phyloP scores from a whole-genome alignment of 2,113 vertebrate species.

The Machaerirhynchus nigripectus region DNA sequence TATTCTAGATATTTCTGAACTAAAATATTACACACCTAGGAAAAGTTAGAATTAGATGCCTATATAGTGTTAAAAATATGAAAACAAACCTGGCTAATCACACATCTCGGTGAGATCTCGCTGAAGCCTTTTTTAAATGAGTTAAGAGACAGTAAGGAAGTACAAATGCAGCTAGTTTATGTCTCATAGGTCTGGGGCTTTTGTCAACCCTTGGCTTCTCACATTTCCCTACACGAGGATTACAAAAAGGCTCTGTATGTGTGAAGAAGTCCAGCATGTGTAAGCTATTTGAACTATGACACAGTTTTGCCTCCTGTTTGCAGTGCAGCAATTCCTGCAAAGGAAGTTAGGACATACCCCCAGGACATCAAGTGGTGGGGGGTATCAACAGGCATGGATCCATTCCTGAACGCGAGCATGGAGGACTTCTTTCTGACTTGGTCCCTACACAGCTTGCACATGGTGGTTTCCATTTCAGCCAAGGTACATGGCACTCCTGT shows the following conservation, averaged over 20 bases:
- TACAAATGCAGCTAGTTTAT: background rate
- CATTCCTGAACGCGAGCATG: background rate
- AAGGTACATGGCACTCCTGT: rapidly evolving
- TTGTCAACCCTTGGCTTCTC: background rate
- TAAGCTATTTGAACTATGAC: background rate
- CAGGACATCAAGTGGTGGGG: rapidly evolving
- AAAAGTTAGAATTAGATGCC: background rate
- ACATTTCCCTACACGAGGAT: background rate
- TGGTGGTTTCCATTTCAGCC: background rate
- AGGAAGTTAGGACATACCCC: background rate
- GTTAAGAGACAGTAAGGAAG: background rate
- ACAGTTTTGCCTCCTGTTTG: background rate
- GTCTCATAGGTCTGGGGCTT: rapidly evolving
- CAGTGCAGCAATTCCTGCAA: background rate
- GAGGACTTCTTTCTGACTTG: background rate
- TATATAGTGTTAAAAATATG: background rate
- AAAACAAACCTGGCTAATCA: background rate
- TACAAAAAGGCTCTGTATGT: background rate
- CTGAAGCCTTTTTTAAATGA: background rate
- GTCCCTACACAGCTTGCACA: background rate
- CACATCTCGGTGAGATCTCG: background rate
- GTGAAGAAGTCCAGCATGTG: background rate
- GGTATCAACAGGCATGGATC: background rate
- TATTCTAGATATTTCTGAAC: background rate
- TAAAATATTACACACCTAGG: background rate